Conservation (phyloP, 2,797 vertebrate species). For the Cryptoprocta ferox region DNA sequence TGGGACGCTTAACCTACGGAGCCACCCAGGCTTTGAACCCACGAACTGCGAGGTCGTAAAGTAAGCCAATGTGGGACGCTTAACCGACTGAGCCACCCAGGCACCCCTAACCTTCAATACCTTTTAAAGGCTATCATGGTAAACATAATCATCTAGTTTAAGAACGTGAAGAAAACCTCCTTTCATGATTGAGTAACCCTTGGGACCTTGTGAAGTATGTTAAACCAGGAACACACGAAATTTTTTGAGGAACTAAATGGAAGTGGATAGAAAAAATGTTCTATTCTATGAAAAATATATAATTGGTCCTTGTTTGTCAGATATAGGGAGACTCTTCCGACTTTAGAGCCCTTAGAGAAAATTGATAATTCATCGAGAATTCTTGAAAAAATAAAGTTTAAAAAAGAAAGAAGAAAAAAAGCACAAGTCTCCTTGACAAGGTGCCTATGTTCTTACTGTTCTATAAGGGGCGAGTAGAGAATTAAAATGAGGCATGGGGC, state of each 20-base stretch:
- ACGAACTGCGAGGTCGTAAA: no score
- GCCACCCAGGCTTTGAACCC: no score
- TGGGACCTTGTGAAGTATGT: background rate
- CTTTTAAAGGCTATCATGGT: background rate
- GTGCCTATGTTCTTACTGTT: background rate
- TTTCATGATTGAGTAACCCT: background rate
- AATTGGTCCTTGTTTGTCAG: background rate
- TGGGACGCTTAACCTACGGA: no score
- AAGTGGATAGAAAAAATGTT: background rate
- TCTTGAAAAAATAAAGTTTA: background rate
- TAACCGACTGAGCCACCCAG: no score
- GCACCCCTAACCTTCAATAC: background rate
- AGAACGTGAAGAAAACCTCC: background rate
- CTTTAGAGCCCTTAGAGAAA: background rate
- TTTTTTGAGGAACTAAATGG: background rate
- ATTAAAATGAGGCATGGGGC: background rate
- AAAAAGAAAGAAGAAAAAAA: background rate
- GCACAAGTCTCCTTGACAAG: background rate
- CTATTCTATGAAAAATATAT: background rate
- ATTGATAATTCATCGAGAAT: background rate
- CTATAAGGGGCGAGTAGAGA: background rate
- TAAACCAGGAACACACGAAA: background rate
- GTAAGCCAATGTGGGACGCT: no score
- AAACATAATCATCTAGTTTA: conserved; percentile 6
- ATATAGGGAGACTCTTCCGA: background rate